A percentile compares a stretch with the other conserved stretches of the same genome.
These are phyloP conservation scores for Drosophila miranda DNA, from an alignment of 1,140 invertebrate species.

Conservation along the genomic window DNA sequence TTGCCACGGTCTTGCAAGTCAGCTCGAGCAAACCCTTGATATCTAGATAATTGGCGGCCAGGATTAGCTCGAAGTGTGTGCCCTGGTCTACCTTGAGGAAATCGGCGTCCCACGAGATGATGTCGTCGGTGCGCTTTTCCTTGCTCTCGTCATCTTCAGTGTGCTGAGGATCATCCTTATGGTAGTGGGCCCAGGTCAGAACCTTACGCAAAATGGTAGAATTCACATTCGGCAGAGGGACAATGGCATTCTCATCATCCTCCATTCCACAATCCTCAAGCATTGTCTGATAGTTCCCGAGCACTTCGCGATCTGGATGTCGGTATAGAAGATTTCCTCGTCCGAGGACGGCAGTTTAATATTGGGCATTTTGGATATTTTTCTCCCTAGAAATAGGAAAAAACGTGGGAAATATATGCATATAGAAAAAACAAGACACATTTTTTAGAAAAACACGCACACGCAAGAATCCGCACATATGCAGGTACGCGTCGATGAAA, in stretches of 20 bases:
- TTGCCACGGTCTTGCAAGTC: slow-evolving; percentile 99
- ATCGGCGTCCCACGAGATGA: slow-evolving; percentile 99
- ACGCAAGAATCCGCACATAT: not conserved
- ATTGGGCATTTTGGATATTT: slow-evolving; percentile 91
- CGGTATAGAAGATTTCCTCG: slow-evolving; percentile 97
- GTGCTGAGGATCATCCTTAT: slow-evolving; percentile 97
- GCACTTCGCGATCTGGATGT: slow-evolving; percentile 98
- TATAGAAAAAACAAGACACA: not conserved
- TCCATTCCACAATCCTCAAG: slow-evolving; percentile 98
- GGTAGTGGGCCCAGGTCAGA: slow-evolving; percentile 96
- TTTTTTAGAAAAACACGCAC: not conserved
- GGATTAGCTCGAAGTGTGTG: slow-evolving; percentile 96
- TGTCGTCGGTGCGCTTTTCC: slow-evolving; percentile 99
- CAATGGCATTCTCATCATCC: slow-evolving; percentile 96
- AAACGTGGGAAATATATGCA: not conserved
- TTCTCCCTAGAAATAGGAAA: slow-evolving; percentile 41
- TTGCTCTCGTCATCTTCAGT: slow-evolving; percentile 99
- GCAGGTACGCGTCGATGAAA: not conserved
- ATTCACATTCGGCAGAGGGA: slow-evolving; percentile 99
- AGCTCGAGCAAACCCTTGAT: slow-evolving; percentile 98
- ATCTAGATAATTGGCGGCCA: slow-evolving; percentile 99
- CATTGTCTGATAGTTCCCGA: slow-evolving; percentile 99
- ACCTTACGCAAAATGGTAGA: slow-evolving; percentile 98
- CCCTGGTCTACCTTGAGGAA: slow-evolving; percentile 99
- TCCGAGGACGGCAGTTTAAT: slow-evolving; percentile 98